Percentiles rank a stretch among this genome's conserved stretches.
These are phyloP conservation scores for Pluvianellus socialis DNA, from an alignment of 2,113 vertebrate species.

Conservation along the genomic window DNA sequence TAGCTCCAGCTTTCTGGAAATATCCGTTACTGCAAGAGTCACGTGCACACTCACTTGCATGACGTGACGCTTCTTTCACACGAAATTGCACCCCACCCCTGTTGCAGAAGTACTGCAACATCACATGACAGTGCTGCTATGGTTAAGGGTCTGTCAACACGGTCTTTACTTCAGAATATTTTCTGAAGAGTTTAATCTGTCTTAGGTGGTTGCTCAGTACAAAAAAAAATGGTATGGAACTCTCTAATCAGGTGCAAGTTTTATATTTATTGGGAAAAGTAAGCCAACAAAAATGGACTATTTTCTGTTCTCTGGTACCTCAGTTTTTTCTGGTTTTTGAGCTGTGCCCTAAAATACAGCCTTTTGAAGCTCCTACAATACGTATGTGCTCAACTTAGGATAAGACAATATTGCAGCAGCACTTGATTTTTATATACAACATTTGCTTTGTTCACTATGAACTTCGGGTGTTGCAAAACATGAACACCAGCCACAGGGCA, in stretches of 20 bases:
- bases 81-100: not conserved
- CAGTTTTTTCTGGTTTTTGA: not conserved
- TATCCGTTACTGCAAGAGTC: not conserved
- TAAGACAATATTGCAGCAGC: not conserved
- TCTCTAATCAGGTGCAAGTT: not conserved
- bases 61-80: not conserved
- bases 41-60: not conserved
- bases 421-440: not conserved
- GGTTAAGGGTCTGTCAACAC: not conserved
- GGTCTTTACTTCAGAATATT: not conserved
- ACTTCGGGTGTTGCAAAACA: not conserved
- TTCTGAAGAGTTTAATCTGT: not conserved
- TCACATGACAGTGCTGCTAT: not conserved
- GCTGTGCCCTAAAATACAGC: not conserved
- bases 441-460: not conserved
- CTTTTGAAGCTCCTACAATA: not conserved
- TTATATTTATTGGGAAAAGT: not conserved
- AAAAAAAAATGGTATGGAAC: not conserved
- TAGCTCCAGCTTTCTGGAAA: not conserved
- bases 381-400: rapidly evolving
- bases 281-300: not conserved
- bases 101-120: not conserved
- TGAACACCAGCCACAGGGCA: rapidly evolving
- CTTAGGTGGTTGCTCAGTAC: not conserved
- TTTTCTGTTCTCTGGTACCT: not conserved